Evolutionary conservation across 1,140 invertebrate species (phyloP), one percentile per base, ranked within the genome.

Genomic region (Samia ricini): DNA sequence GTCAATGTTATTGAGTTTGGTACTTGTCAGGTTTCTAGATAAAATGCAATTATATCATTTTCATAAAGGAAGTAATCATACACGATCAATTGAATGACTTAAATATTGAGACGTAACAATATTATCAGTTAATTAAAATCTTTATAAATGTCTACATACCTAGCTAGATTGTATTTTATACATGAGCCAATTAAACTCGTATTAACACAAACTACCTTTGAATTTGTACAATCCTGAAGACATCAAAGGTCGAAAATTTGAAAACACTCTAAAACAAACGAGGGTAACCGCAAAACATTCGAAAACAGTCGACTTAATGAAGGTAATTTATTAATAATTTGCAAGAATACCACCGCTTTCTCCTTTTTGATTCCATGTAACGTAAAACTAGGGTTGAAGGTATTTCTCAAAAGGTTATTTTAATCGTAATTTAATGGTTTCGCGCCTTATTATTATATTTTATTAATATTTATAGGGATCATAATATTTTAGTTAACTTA

Each of bases 321-420:
- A 73, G 70, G 73, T 75, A 80, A 84, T 77, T 81, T 79, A 76
- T 79, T 79, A 80, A 79, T 80, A 80, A 81, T 81, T 81, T 74
- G 69, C 57, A 29, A 61, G 63, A 64, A 59, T 33, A 52, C 15
- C n/a, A 29, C 63, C 54, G 12, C 21, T 59, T 33, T 61, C 67
- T 62, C 66, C 64, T 66, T 73, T 71, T 69, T 59, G 55, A 42
- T 56, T 56, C 55, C 56, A 51, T 26, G 52, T 42, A 65, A 58
- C 61, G 63, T 64, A 59, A n/a, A 69, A 70, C 20, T 15, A 24
- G 2, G 52, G 8, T 0, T 10, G 15, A 12, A 26, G 23, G 23
- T n/a, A 15, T 26, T n/a, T 8, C 8, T 33, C n/a, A 20, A 57
- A 21, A 57, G 19, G 56, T 57, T 19, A 33, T 57, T 57, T 10